Conservation (phyloP, 2,797 vertebrate genomes). For the Pipistrellus pygmaeus region DNA sequence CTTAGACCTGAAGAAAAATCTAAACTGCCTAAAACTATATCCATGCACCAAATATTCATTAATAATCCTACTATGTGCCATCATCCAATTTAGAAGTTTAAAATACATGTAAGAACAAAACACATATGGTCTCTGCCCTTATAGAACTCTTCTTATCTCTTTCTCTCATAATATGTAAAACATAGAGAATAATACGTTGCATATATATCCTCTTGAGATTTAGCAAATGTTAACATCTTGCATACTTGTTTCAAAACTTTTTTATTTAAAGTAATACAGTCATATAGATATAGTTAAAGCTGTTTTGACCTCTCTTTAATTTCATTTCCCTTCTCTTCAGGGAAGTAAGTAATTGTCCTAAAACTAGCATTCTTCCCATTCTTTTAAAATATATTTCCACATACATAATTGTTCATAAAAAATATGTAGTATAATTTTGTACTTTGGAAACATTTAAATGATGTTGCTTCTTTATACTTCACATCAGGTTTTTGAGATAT, state of each 20-base stretch:
- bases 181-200: background rate
- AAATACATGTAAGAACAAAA: background rate
- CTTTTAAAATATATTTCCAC: background rate
- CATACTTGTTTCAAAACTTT: conserved; percentile 40
- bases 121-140: background rate
- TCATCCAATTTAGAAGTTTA: background rate
- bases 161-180: background rate
- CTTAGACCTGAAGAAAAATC: background rate
- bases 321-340: background rate
- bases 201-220: background rate
- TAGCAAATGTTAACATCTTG: background rate
- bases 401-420: background rate
- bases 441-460: background rate
- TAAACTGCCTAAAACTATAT: background rate
- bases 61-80: background rate
- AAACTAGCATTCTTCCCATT: background rate
- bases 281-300: background rate
- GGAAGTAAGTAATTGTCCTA: background rate
- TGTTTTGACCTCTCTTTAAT: background rate
- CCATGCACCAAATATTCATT: background rate
- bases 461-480: background rate
- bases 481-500: background rate
- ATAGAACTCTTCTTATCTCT: background rate
- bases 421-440: background rate
- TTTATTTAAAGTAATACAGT: conserved; percentile 49